Percentiles rank a stretch among this genome's conserved stretches.
Conservation (phyloP, 2,113 vertebrate genomes). For the Anseranas semipalmata region DNA sequence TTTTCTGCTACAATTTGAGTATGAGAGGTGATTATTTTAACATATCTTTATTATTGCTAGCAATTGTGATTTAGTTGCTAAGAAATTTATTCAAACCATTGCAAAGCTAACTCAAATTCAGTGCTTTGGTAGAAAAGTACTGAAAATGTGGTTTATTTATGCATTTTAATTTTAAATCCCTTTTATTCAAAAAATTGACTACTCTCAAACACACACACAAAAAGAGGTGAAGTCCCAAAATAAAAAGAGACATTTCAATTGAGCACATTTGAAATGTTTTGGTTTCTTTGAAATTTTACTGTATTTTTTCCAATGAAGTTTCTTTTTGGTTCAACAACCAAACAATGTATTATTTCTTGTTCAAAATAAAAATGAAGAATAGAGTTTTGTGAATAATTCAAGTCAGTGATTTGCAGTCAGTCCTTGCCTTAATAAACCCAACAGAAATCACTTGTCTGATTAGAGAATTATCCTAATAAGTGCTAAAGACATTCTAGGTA, state of each 20-base stretch:
- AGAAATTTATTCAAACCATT: not conserved
- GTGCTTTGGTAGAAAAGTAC: not conserved
- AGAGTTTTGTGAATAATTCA: accelerated
- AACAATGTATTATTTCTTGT: not conserved
- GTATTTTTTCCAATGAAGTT: not conserved
- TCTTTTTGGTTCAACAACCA: not conserved
- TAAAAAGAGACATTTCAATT: not conserved
- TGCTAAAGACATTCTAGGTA: no score
- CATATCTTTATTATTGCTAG: not conserved
- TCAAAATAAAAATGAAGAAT: not conserved
- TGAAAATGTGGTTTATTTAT: not conserved
- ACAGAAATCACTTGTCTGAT: not conserved
- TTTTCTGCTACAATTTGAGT: not conserved
- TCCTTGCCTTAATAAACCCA: not conserved
- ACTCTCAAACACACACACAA: not conserved
- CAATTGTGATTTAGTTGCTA: not conserved
- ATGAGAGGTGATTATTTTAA: not conserved
- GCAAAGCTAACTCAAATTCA: not conserved
- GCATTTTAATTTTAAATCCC: not conserved
- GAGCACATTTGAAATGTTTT: not conserved
- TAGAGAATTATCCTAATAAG: not conserved
- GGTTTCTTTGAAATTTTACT: not conserved
- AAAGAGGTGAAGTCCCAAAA: accelerated
- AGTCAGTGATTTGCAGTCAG: not conserved
- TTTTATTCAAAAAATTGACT: not conserved